Evolutionary conservation across 2,888 invertebrate genomes (phyloP).

Genomic region (Nymphalis urticae): DNA sequence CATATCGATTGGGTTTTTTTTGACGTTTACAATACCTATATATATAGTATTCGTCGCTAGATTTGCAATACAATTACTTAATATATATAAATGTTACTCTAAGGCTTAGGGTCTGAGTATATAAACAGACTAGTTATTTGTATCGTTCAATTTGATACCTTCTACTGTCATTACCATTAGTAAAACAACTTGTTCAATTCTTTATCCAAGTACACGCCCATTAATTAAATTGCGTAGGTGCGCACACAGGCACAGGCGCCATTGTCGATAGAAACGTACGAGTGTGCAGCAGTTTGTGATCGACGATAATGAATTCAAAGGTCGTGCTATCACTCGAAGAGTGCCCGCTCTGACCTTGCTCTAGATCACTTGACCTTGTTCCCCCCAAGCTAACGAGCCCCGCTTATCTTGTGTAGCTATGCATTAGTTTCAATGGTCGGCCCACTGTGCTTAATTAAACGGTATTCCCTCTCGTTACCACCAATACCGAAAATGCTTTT

Average conservation of each 20-base stretch:
- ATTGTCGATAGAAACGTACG: constrained; percentile 12
- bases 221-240: constrained; percentile 28
- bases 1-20: no score
- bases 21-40: no score
- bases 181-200: neutral
- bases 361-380: constrained; percentile 72
- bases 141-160: neutral
- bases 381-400: constrained; percentile 60
- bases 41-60: no score
- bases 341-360: constrained; percentile 73
- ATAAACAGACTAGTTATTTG: neutral
- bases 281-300: constrained; percentile 44
- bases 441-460: constrained; percentile 63
- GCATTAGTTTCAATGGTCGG: constrained; percentile 62
- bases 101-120: no score
- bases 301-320: constrained; percentile 68
- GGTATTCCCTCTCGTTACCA: constrained; percentile 53
- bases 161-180: constrained; percentile 10
- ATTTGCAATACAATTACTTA: no score
- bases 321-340: constrained; percentile 76
- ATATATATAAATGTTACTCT: no score
- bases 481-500: constrained; percentile 27
- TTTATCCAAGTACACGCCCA: constrained; percentile 15
- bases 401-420: constrained; percentile 57
- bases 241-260: constrained; percentile 18